A percentile compares a stretch with the other conserved stretches of the same genome.
These are phyloP conservation scores for Callyntrura sp. DNA, from an alignment of 2,888 invertebrate genomes.

Conservation along the genomic window DNA sequence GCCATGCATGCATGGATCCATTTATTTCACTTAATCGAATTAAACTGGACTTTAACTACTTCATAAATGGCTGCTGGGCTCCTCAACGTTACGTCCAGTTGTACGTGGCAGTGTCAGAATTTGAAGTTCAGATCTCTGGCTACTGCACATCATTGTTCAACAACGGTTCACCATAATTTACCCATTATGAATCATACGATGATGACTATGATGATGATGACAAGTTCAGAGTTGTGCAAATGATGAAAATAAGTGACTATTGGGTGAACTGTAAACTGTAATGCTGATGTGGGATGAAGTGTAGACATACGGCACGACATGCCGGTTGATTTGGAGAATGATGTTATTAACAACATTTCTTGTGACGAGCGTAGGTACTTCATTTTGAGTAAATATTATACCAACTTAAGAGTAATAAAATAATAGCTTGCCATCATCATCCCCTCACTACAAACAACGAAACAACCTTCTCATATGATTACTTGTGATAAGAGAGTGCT, in stretches of 20 bases:
- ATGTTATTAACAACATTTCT: no score
- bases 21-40: slow-evolving; percentile 75
- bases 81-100: not conserved
- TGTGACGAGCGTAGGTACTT: no score
- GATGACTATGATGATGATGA: not conserved
- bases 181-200: slow-evolving; percentile 33
- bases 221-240: not conserved
- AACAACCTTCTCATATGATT: no score
- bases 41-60: slow-evolving; percentile 70
- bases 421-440: not conserved
- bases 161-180: slow-evolving; percentile 61
- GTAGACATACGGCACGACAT: slow-evolving; percentile 30
- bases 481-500: no score
- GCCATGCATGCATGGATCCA: slow-evolving; percentile 47
- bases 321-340: slow-evolving; percentile 43
- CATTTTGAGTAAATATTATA: not conserved
- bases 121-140: not conserved
- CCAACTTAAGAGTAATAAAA: no score
- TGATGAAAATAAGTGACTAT: slow-evolving; percentile 10
- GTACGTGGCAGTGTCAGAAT: not conserved
- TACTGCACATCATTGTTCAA: not conserved
- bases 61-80: slow-evolving; percentile 59
- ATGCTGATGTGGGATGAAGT: slow-evolving; percentile 9
- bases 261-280: not conserved
- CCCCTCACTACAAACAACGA: no score